A percentile compares a stretch with the other conserved stretches of the same genome.
Conservation (phyloP, 2,797 vertebrate genomes). For the Sebastolobus altivelis region DNA sequence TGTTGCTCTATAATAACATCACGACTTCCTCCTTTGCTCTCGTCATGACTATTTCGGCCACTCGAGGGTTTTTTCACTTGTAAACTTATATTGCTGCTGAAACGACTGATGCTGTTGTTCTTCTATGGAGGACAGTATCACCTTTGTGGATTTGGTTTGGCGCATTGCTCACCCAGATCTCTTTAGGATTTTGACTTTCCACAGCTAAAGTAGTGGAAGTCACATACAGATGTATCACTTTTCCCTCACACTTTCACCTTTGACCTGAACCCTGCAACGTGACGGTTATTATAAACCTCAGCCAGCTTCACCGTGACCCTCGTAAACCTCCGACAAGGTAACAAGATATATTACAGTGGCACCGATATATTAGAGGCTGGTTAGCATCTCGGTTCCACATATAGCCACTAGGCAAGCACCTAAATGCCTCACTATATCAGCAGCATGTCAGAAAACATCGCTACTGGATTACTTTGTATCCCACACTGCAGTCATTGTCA, state of each 20-base stretch:
- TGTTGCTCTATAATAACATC: neutral
- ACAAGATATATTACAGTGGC: conserved; percentile 35
- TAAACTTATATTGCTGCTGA: no score
- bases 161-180: neutral
- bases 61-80: neutral
- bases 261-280: conserved; percentile 31
- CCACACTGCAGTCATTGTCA: conserved; percentile 14
- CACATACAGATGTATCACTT: neutral
- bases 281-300: conserved; percentile 42
- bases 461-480: conserved; percentile 25
- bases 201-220: neutral
- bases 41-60: neutral
- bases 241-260: conserved; percentile 28
- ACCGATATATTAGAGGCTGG: conserved; percentile 9
- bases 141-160: neutral
- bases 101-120: no score
- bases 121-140: neutral
- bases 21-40: neutral
- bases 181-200: neutral
- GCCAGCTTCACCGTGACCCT: conserved; percentile 29
- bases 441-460: conserved; percentile 33
- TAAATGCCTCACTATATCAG: conserved; percentile 29
- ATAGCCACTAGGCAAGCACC: conserved; percentile 28
- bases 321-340: conserved; percentile 53
- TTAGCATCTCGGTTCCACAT: conserved; percentile 28